Base-by-base conservation (phyloP, 2,113 vertebrate genomes). In the Notarius lentiginosus region DNA sequence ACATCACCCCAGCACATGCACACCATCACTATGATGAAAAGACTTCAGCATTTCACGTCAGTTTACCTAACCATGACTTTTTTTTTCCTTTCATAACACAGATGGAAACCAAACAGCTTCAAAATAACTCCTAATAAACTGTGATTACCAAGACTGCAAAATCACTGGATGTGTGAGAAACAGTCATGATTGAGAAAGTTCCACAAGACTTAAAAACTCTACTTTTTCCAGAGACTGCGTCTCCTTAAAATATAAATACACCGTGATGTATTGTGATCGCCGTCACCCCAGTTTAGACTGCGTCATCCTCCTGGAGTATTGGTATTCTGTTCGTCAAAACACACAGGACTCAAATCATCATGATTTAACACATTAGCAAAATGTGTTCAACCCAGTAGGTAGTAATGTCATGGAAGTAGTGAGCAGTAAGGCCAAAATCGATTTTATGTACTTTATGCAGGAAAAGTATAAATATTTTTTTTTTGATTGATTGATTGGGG, bases 281-380 rank as follows among this genome's bases (percentile, higher is more conserved):
- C 20, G 15, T 72, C 68, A 8, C 17, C 15, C 34, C n/a, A 68
- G 65, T 68, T 15, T 14, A 68, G 4, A 9, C 61, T 24, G 20
- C 8, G 8, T 3, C 68, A 20, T 41, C 34, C 70, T 47, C 70
- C 12, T 5, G 18, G 47, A 47, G 7, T 22, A 73, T 72, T 72
- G 7, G 27, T 34, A 70, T 76, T n/a, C 73, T 76, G n/a, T 24
- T 76, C 51, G 5, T 24, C 49, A n/a, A 76, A n/a, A n/a, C 17
- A 73, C 34, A 70, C 27, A 70, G 66, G 20, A 41, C n/a, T 30
- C 53, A 77, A 63, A n/a, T 51, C 58, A 85, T 18, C 63, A 85
- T 27, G 2, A 30, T 27, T n/a, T 85, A 41, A 79, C 22, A 24
- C 41, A 65, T 70, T 27, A 79, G 56, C 51, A 77, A 77, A 24